Conservation (phyloP, 2,113 vertebrate genomes). For the Theristicus caerulescens region DNA sequence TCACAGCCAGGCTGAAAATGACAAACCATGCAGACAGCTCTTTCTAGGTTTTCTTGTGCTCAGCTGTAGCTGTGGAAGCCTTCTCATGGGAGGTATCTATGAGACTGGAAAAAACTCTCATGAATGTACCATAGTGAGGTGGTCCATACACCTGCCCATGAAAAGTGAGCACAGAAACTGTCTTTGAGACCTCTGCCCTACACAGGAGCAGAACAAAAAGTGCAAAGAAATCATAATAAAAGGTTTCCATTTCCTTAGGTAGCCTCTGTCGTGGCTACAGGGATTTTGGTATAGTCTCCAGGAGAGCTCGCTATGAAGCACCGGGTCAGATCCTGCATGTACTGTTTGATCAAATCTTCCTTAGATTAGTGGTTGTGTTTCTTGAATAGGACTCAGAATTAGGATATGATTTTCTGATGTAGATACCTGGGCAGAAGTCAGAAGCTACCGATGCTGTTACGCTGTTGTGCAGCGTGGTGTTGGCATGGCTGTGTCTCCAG, state of each 20-base stretch:
- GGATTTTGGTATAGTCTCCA: background rate
- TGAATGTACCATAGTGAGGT: background rate
- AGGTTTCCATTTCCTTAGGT: background rate
- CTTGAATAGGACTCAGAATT: background rate
- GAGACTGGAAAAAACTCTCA: background rate
- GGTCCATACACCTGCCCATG: background rate
- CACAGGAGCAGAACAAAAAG: background rate
- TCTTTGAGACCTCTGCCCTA: background rate
- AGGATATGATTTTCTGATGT: background rate
- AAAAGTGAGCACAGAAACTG: background rate
- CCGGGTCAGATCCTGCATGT: background rate
- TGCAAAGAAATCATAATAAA: background rate
- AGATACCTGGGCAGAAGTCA: background rate
- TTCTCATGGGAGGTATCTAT: background rate
- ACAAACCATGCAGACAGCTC: background rate
- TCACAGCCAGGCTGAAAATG: background rate
- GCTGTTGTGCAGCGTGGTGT: fast-evolving
- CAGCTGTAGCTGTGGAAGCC: background rate
- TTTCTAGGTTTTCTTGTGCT: background rate
- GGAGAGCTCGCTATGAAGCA: background rate
- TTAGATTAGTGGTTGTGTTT: background rate
- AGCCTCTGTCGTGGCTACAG: fast-evolving
- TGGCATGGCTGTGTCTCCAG: background rate
- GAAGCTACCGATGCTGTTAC: background rate
- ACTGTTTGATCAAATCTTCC: background rate